Base-by-base conservation (phyloP, 2,113 vertebrate genomes). In the Spheniscus mendiculus region DNA sequence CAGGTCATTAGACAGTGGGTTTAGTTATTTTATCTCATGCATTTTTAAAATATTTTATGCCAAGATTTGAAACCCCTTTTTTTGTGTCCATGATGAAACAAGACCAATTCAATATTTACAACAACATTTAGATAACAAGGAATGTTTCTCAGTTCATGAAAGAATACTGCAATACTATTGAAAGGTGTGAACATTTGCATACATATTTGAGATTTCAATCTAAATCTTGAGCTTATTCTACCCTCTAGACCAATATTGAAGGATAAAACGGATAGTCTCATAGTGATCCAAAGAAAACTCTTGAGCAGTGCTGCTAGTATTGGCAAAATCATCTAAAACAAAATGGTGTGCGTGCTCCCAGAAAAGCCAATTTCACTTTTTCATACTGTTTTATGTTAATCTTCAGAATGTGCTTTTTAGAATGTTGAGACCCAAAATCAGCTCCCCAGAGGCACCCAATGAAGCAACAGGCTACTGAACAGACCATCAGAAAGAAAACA, bases 11-110 rank as follows among this genome's bases (percentile, higher is more conserved):
- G 70, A 87, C 56, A 97, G 40, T 82, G 62, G 83, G 83, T 73
- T 78, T 78, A 59, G 72, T 90, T 96, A 97, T 94, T 97, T 90
- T 87, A 34, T 87, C 95, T 97, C 8, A 15, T 59, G 30, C 62
- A 94, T 87, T 96, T 97, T 40, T 5, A 20, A 97, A 93, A 95
- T 95, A 95, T 95, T 96, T 97, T 74, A 95, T 95, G 93, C 26
- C 42, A 95, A 79, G 72, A 96, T 96, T 92, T 95, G 67, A 95
- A 97, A 93, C 79, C 30, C 44, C 55, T 55, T 78, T 76, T 83
- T 29, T 76, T 21, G 38, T 52, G 26, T 66, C 27, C 27, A 22
- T 53, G 81, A 87, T 80, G 63, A 97, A 98, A 89, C 44, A 89
- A 86, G 74, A 92, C 50, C n/a, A 83, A 49, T 56, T 61, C 50